These are phyloP conservation scores for Leptocoma aspasia DNA, from an alignment of 2,113 vertebrate genomes.

Conservation along the genomic window DNA sequence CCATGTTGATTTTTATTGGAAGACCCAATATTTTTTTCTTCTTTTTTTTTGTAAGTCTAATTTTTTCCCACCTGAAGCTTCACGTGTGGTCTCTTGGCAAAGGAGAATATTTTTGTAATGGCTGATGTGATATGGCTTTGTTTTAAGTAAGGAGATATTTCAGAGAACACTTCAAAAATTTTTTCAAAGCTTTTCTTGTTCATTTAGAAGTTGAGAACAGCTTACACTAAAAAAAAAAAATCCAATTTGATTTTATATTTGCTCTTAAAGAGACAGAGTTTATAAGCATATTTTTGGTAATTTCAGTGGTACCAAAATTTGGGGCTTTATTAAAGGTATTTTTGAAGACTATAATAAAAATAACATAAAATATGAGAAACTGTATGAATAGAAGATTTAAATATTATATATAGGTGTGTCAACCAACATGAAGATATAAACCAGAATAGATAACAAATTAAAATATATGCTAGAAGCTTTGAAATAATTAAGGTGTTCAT, in stretches of 20 bases:
- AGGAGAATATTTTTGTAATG: slow-evolving; percentile 10
- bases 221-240: background rate
- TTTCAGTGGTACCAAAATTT: background rate
- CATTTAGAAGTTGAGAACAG: background rate
- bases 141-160: slow-evolving; percentile 7
- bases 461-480: background rate
- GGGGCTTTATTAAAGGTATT: background rate
- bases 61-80: slow-evolving; percentile 48
- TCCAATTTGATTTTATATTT: background rate
- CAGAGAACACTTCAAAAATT: background rate
- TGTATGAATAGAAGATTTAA: background rate
- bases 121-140: slow-evolving; percentile 26
- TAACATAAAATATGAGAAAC: background rate
- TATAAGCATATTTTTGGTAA: background rate
- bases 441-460: background rate
- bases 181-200: background rate
- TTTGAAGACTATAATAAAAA: background rate
- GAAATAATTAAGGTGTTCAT: background rate
- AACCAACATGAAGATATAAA: background rate
- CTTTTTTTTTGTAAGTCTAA: slow-evolving; percentile 1
- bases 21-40: background rate
- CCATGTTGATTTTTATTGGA: slow-evolving; percentile 46
- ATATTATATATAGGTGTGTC: background rate
- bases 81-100: slow-evolving; percentile 41
- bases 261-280: background rate